Percentiles rank a stretch among this genome's conserved stretches.
Evolutionary conservation across 2,797 vertebrate species (phyloP).

Genomic region (Clarias pachynema): DNA sequence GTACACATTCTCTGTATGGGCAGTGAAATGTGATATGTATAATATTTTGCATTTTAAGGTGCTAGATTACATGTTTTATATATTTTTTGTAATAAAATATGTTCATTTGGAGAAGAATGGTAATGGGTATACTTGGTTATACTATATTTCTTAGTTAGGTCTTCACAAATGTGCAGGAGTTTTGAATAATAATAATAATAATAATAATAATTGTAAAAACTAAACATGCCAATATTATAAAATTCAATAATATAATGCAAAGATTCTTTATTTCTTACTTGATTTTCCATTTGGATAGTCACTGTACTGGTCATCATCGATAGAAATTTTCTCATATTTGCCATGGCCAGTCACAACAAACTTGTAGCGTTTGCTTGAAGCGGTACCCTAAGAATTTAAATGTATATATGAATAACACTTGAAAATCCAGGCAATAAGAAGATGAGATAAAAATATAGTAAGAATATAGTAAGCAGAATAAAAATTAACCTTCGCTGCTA

Average conservation of each 20-base stretch:
- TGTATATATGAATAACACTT: constrained; percentile 1
- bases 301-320: constrained; percentile 67
- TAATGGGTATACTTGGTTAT: not conserved
- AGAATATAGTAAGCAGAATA: not conserved
- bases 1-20: constrained; percentile 42
- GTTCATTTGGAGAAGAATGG: constrained; percentile 33
- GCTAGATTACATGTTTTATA: constrained; percentile 56
- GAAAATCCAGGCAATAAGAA: not conserved
- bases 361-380: constrained; percentile 85
- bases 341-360: constrained; percentile 92
- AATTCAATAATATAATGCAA: not conserved
- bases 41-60: constrained; percentile 47
- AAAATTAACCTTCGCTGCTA: constrained; percentile 60
- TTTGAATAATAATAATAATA: not conserved
- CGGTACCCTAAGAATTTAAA: constrained; percentile 68
- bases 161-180: not conserved
- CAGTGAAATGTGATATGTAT: constrained; percentile 44
- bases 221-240: constrained; percentile 5
- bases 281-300: constrained; percentile 62
- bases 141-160: not conserved
- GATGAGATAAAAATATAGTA: not conserved
- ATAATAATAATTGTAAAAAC: not conserved
- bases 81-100: constrained; percentile 57
- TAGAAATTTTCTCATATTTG: constrained; percentile 89
- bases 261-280: constrained; percentile 58